Evolutionary conservation across 2,888 invertebrate species (phyloP).

Genomic region (Sphaeridia pumilis): DNA sequence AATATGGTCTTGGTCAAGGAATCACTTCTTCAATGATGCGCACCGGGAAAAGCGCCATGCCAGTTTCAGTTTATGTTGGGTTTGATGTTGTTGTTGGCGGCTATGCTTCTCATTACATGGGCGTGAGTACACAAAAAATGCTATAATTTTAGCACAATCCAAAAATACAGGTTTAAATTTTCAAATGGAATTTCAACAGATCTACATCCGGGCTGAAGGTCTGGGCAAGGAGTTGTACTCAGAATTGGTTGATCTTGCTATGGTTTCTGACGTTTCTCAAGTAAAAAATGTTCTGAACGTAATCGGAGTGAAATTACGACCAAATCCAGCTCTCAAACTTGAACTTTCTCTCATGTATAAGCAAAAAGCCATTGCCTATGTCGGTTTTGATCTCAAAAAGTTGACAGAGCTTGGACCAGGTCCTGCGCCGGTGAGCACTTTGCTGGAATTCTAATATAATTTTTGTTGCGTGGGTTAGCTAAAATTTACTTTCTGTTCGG

Average conservation of each 20-base stretch:
- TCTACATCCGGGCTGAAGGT: conserved; percentile 31
- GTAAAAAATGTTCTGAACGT: conserved; percentile 25
- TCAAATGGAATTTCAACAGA: conserved; percentile 18
- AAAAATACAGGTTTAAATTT: not conserved
- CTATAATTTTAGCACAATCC: not conserved
- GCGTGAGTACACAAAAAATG: conserved; percentile 18
- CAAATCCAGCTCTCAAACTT: conserved; percentile 18
- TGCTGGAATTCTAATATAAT: not conserved
- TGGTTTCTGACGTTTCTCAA: conserved; percentile 25
- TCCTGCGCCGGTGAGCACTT: conserved; percentile 2
- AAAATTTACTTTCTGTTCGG: no score
- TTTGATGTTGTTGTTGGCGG: conserved; percentile 26
- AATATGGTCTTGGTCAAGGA: conserved; percentile 26
- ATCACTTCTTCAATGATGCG: conserved; percentile 21
- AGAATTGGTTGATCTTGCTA: conserved; percentile 11
- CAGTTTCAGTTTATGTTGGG: conserved; percentile 28
- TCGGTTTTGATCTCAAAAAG: conserved; percentile 26
- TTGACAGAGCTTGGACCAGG: no score
- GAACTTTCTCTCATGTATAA: conserved; percentile 27
- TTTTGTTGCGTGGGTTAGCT: no score
- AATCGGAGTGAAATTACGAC: conserved; percentile 22
- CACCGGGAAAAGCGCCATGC: conserved; percentile 25
- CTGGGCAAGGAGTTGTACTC: conserved; percentile 21
- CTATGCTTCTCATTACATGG: conserved; percentile 22
- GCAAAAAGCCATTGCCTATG: conserved; percentile 23